Conservation (phyloP, 2,113 vertebrate species). For the Hippocampus guttulatus region DNA sequence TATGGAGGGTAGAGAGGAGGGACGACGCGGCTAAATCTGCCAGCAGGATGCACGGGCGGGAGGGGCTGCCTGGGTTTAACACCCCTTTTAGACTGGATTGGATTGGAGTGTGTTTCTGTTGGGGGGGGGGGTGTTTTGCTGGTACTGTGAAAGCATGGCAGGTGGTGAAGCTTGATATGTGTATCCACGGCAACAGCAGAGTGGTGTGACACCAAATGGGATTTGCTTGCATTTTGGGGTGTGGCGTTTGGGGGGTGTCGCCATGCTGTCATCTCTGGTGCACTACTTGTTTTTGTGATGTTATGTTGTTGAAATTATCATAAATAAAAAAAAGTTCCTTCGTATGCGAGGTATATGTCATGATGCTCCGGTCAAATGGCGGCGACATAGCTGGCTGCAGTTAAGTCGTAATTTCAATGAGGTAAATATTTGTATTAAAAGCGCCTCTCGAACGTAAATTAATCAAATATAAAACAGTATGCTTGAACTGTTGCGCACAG, state of each 20-base stretch:
- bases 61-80: constrained; percentile 34
- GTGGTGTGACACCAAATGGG: constrained; percentile 59
- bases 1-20: constrained; percentile 18
- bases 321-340: not conserved
- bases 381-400: not conserved
- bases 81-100: constrained; percentile 49
- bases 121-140: not conserved
- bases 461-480: not conserved
- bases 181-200: constrained; percentile 62
- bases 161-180: constrained; percentile 69
- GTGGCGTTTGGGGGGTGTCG: too few species aligned
- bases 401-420: not conserved
- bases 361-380: not conserved
- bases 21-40: constrained; percentile 48
- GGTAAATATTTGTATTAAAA: not conserved
- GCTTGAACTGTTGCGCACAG: too few species aligned
- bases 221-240: constrained; percentile 54
- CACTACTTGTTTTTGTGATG: not conserved
- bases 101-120: constrained; percentile 18
- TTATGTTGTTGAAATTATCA: not conserved
- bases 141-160: constrained; percentile 44
- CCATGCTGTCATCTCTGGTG: constrained; percentile 15
- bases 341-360: not conserved
- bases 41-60: constrained; percentile 55
- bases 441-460: not conserved